A percentile compares a stretch with the other conserved stretches of the same genome.
Evolutionary conservation across 2,113 vertebrate species (phyloP).

Genomic region (Periophthalmodon schlosseri): DNA sequence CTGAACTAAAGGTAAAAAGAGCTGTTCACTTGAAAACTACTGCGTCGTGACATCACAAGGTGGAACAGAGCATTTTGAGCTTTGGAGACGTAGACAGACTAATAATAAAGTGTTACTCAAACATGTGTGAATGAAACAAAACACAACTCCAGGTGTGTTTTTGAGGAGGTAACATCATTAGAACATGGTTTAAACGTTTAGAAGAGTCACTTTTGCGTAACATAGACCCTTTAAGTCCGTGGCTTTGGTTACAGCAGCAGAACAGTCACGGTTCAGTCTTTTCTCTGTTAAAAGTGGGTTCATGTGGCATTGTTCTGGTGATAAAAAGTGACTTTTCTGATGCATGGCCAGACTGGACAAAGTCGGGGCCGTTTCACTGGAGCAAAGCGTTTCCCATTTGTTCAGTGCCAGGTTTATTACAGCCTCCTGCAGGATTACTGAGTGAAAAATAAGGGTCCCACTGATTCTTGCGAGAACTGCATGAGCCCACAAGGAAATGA

Average conservation of each 20-base stretch:
- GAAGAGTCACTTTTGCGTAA: too few species aligned
- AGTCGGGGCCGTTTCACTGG: background rate
- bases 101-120: too few species aligned
- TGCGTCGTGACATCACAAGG: too few species aligned
- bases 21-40: too few species aligned
- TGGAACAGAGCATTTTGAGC: too few species aligned
- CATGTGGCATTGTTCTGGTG: background rate
- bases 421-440: slow-evolving; percentile 6
- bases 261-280: background rate
- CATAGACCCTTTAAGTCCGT: background rate
- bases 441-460: background rate
- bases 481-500: slow-evolving; percentile 16
- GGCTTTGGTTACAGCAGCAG: background rate
- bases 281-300: background rate
- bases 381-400: background rate
- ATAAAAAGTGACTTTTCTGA: background rate
- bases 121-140: too few species aligned
- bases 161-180: too few species aligned
- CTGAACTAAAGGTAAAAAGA: too few species aligned
- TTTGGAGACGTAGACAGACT: too few species aligned
- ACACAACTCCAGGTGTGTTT: too few species aligned
- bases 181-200: too few species aligned
- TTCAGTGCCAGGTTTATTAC: background rate
- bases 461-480: slow-evolving; percentile 6
- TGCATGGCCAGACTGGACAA: background rate